Conservation (phyloP, 2,113 vertebrate genomes). For the Todiramphus chloris region DNA sequence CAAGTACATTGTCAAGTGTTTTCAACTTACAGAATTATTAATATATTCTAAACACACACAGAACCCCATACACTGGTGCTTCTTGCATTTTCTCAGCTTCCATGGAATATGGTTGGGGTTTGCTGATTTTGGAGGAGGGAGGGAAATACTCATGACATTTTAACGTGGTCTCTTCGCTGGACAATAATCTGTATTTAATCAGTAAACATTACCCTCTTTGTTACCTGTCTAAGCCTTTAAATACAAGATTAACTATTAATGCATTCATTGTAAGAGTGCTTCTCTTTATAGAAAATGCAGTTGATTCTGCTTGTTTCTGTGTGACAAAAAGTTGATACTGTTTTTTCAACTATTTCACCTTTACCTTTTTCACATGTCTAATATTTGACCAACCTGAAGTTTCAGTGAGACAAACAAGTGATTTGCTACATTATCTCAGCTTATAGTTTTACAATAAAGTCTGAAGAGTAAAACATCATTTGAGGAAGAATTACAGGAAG, state of each 20-base stretch:
- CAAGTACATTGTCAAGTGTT: not conserved
- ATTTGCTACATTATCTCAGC: not conserved
- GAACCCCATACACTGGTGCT: fast-evolving
- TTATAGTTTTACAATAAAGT: not conserved
- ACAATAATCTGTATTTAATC: not conserved
- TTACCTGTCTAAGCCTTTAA: not conserved
- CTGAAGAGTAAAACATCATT: not conserved
- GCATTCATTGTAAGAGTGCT: not conserved
- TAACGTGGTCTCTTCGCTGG: not conserved
- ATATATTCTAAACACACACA: not conserved
- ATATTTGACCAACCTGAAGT: not conserved
- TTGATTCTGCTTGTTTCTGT: not conserved
- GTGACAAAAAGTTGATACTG: not conserved
- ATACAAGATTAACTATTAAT: not conserved
- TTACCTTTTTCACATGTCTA: not conserved
- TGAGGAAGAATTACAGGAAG: not conserved
- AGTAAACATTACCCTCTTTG: not conserved
- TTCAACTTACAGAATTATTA: not conserved
- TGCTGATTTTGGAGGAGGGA: not conserved
- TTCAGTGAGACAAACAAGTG: not conserved
- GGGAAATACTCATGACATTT: not conserved
- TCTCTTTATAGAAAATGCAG: not conserved
- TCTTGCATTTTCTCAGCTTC: not conserved
- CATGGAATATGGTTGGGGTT: not conserved
- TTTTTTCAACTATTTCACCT: not conserved